These are phyloP conservation scores for Lepilemur septentrionalis DNA, from an alignment of 2,797 vertebrate species.

Conservation along the genomic window DNA sequence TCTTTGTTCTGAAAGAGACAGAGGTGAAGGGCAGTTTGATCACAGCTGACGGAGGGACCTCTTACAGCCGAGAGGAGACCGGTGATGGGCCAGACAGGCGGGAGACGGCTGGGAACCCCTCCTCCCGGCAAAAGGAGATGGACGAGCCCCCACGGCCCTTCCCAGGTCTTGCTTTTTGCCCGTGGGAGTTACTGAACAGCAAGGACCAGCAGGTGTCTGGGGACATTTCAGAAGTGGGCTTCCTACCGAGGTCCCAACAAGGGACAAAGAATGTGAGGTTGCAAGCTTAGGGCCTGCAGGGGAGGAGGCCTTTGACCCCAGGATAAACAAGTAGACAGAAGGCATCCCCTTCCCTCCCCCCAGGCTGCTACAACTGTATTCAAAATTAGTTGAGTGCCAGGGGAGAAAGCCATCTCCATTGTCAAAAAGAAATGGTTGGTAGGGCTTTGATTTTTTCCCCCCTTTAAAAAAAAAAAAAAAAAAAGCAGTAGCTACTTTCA, in stretches of 20 bases:
- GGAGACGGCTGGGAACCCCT: background rate
- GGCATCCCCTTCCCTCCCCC: no score
- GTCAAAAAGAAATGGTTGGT: conserved; percentile 78
- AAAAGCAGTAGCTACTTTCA: conserved; percentile 80
- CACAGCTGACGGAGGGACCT: background rate
- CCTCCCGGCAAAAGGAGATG: background rate
- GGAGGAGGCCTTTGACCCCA: background rate
- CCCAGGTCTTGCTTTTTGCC: background rate
- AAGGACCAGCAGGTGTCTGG: background rate
- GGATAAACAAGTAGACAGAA: background rate
- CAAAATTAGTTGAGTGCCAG: conserved; percentile 68
- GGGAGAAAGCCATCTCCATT: conserved; percentile 70
- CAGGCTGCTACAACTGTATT: conserved; percentile 60
- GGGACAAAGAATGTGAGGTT: background rate
- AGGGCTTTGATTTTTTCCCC: conserved; percentile 77
- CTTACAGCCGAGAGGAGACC: no score
- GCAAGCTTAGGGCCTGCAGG: background rate
- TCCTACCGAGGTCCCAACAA: accelerated
- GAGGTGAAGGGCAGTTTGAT: background rate
- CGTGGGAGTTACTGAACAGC: background rate
- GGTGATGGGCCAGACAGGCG: background rate
- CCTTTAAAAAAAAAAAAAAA: conserved; percentile 25
- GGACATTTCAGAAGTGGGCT: background rate
- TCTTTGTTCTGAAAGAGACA: background rate
- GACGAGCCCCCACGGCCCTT: background rate